Evolutionary conservation across 2,113 vertebrate species (phyloP).

Genomic region (Sapajus apella): DNA sequence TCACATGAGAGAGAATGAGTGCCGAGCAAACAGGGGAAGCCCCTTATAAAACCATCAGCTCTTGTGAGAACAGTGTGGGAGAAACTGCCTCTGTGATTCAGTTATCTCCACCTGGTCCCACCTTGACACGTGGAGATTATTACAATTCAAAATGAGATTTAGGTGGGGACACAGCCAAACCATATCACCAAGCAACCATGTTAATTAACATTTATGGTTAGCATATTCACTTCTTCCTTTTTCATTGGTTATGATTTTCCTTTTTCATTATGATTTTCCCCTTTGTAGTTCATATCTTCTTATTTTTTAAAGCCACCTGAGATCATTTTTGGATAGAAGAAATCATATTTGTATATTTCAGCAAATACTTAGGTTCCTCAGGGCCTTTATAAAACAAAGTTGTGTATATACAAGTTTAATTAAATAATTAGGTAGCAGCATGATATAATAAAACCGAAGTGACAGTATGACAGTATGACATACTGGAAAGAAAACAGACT

Average conservation of each 20-base stretch:
- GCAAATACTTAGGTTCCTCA: background rate
- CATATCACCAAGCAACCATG: background rate
- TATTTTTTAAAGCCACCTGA: conserved; percentile 29
- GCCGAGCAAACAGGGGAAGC: too few relatives aligned
- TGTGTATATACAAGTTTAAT: background rate
- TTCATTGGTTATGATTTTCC: background rate
- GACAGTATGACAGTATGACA: background rate
- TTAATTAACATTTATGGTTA: conserved; percentile 29
- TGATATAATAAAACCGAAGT: background rate
- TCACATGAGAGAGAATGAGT: too few relatives aligned
- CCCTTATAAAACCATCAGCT: too few relatives aligned
- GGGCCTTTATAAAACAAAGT: background rate
- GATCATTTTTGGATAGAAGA: conserved; percentile 6
- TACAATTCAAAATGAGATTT: too few relatives aligned
- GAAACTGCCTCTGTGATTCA: too few relatives aligned
- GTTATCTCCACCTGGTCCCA: too few relatives aligned
- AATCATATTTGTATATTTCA: conserved; percentile 18
- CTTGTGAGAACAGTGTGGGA: too few relatives aligned
- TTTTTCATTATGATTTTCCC: background rate
- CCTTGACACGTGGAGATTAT: too few relatives aligned
- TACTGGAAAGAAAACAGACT: background rate
- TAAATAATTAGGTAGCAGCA: background rate
- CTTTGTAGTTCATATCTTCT: background rate
- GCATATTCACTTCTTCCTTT: background rate
- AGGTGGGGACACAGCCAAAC: too few relatives aligned